Evolutionary conservation across 2,113 vertebrate species (phyloP), one percentile per base, ranked within the genome.

Genomic region (Gasterosteus aculeatus): DNA sequence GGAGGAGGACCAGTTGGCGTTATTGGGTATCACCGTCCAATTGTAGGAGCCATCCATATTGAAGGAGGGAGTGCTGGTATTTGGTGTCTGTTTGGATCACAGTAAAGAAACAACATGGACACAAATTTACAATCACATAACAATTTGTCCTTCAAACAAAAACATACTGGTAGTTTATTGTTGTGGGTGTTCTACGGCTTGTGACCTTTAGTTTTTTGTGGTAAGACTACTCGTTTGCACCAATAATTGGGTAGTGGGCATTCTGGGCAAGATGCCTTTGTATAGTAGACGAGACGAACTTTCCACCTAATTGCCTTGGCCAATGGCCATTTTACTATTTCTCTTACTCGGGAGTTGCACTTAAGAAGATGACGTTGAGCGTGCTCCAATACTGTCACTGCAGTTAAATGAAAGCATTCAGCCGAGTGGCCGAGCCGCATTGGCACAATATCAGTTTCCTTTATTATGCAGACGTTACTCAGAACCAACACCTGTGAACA

Each of bases 21-120:
- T 42, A 0, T 53, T 54, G 7, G 38, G 7, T 58, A 69, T 1
- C 0, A 5, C 35, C 3, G 75, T 87, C 57, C 46, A 82, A 29
- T 72, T 85, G 54, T 49, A n/a, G 44, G 39, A 44, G 51, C 56
- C 56, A 5, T 85, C 87, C 93, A 94, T 94, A 60, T 74, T 85
- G 61, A 47, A 71, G 64, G 8, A 42, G 71, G 35, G 10, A 11
- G 58, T 18, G 10, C 35, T 60, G 15, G 11, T 14, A 19, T 68
- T 31, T 64, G 12, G 18, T 12, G 22, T 68, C 74, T 65, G 12
- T 56, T 64, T 22, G 29, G 53, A 35, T 68, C 39, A 69, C 16
- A 56, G 57, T 1, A 22, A 15, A 47, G 64, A 58, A 42, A 77
- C 78, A 77, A 85, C 29, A 84, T 44, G 74, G 9, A 78, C 18